A percentile compares a stretch with the other conserved stretches of the same genome.
Conservation (phyloP, 2,797 vertebrate species). For the Trachurus trachurus region DNA sequence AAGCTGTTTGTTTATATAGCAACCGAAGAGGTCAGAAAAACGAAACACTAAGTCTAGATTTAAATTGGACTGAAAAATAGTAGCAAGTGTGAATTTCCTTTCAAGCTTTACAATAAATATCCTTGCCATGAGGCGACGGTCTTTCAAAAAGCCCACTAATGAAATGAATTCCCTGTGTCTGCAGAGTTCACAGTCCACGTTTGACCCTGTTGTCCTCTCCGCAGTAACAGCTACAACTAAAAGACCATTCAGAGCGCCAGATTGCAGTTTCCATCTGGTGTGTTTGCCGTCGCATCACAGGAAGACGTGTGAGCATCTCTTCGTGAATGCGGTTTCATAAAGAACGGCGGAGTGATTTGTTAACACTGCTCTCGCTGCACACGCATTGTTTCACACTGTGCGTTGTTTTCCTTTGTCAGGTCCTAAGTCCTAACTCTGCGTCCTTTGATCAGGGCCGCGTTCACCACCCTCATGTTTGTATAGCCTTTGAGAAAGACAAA, state of each 20-base stretch:
- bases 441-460: slow-evolving; percentile 76
- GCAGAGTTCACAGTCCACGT: slow-evolving; percentile 47
- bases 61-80: not conserved
- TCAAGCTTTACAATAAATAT: slow-evolving; percentile 9
- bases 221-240: slow-evolving; percentile 49
- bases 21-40: not conserved
- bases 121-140: slow-evolving; percentile 6
- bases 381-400: slow-evolving; percentile 58
- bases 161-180: slow-evolving; percentile 54
- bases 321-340: slow-evolving; percentile 65
- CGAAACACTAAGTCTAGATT: slow-evolving; percentile 2
- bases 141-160: slow-evolving; percentile 48
- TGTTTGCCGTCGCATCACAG: slow-evolving; percentile 41
- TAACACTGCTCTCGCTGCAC: slow-evolving; percentile 34
- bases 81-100: not conserved
- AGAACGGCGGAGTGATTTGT: slow-evolving; percentile 41
- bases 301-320: slow-evolving; percentile 61
- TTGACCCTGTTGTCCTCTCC: slow-evolving; percentile 65
- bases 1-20: not conserved
- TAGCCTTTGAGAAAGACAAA: slow-evolving; percentile 79
- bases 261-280: slow-evolving; percentile 65
- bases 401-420: slow-evolving; percentile 66
- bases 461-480: slow-evolving; percentile 75
- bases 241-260: slow-evolving; percentile 50
- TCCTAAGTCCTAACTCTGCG: slow-evolving; percentile 68